phyloP scores from a whole-genome alignment of 2,113 vertebrate species.

The Dendrocopos noguchii region DNA sequence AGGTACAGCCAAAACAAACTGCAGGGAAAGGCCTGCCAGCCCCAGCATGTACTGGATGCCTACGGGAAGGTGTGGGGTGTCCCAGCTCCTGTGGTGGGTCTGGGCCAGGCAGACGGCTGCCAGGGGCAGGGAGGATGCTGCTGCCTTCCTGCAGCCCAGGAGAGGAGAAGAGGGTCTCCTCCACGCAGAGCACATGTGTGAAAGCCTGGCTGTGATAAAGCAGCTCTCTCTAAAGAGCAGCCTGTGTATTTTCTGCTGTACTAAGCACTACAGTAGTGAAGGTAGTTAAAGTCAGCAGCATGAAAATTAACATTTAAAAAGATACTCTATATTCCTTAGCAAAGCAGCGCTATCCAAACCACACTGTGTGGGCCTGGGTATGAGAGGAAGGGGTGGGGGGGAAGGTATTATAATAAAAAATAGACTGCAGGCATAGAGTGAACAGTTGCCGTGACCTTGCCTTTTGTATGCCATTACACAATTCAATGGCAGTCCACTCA shows the following conservation, averaged over 20 bases:
- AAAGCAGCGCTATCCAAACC: conserved; percentile 50
- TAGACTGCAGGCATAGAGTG: conserved; percentile 70
- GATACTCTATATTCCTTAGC: conserved; percentile 52
- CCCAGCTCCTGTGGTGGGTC: not conserved
- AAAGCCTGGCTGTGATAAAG: not conserved
- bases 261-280: conserved; percentile 30
- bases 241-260: conserved; percentile 21
- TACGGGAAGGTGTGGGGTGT: not conserved
- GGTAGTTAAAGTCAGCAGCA: conserved; percentile 48
- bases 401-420: conserved; percentile 78
- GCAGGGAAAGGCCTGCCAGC: not conserved
- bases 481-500: conserved; percentile 94
- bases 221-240: not conserved
- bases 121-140: not conserved
- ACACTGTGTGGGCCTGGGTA: conserved; percentile 48
- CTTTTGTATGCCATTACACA: conserved; percentile 92
- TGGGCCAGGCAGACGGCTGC: not conserved
- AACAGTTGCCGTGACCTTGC: conserved; percentile 89
- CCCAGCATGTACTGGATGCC: not conserved
- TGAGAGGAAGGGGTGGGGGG: conserved; percentile 33
- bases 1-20: not conserved
- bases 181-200: not conserved
- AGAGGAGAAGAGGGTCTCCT: not conserved
- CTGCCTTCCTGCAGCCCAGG: not conserved
- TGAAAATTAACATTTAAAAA: conserved; percentile 68